Evolutionary conservation across 2,797 vertebrate genomes (phyloP).

Genomic region (Gouania willdenowi): DNA sequence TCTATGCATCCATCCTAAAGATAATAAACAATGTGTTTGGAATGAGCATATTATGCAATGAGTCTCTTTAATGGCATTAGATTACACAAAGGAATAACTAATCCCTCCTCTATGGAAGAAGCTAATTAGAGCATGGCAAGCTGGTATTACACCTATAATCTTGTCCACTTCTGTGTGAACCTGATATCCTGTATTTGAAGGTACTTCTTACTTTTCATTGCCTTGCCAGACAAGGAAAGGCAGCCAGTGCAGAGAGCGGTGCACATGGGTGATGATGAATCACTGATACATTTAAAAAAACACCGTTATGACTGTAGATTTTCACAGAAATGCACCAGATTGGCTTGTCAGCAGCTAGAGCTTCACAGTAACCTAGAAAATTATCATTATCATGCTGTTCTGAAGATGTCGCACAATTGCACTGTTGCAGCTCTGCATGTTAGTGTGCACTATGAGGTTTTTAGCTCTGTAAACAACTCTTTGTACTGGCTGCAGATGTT

Average conservation of each 20-base stretch:
- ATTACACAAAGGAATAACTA: constrained; percentile 3
- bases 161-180: neutral
- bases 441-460: constrained; percentile 13
- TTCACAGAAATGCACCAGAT: constrained; percentile 47
- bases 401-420: constrained; percentile 24
- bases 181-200: neutral
- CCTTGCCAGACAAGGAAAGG: neutral
- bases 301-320: constrained; percentile 24
- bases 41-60: constrained; percentile 26
- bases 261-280: constrained; percentile 10
- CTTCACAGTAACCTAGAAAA: constrained; percentile 57
- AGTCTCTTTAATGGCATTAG: constrained; percentile 29
- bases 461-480: constrained; percentile 25
- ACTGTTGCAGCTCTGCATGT: constrained; percentile 21
- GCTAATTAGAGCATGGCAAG: neutral
- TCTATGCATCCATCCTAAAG: constrained; percentile 45
- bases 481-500: constrained; percentile 41
- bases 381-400: constrained; percentile 48
- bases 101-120: constrained; percentile 15
- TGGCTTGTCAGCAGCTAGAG: constrained; percentile 43
- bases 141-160: neutral
- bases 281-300: constrained; percentile 23
- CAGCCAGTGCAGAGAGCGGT: neutral
- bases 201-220: neutral
- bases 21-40: constrained; percentile 41